A percentile compares a stretch with the other conserved stretches of the same genome.
phyloP scores from a whole-genome alignment of 1,140 invertebrate species.

The Schlechtendalia chinensis region DNA sequence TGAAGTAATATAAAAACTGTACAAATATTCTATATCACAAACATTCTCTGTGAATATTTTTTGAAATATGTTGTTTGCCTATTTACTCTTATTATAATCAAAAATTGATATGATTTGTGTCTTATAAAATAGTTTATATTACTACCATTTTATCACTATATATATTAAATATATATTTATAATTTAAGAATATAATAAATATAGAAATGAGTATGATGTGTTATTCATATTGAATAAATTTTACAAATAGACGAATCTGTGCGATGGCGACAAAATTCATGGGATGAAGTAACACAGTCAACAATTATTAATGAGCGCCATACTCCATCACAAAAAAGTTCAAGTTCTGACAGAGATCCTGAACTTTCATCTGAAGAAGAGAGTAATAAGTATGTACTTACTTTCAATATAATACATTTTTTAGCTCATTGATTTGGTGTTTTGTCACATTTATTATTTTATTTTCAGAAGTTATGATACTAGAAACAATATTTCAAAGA shows the following conservation, averaged over 20 bases:
- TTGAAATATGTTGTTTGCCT: no score
- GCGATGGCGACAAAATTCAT: slow-evolving; percentile 60
- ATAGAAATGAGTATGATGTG: neutral
- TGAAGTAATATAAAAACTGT: no score
- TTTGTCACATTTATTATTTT: slow-evolving; percentile 51
- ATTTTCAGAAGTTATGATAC: slow-evolving; percentile 65
- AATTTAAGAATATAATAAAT: neutral
- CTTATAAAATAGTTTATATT: neutral
- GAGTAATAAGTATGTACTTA: slow-evolving; percentile 60
- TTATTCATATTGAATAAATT: neutral
- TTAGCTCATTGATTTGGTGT: slow-evolving; percentile 51
- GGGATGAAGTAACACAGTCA: slow-evolving; percentile 60
- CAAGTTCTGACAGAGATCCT: slow-evolving; percentile 63
- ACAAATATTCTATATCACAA: no score
- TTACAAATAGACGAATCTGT: slow-evolving; percentile 60
- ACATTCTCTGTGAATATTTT: no score
- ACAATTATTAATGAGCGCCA: slow-evolving; percentile 39
- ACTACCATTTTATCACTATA: neutral
- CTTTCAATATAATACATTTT: slow-evolving; percentile 28
- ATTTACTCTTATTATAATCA: neutral
- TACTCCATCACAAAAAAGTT: slow-evolving; percentile 50
- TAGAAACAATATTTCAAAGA: slow-evolving; percentile 59
- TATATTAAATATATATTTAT: no score
- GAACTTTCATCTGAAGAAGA: slow-evolving; percentile 65
- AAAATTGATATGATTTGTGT: neutral